phyloP scores from a whole-genome alignment of 2,113 vertebrate species.

The Zapus hudsonius region DNA sequence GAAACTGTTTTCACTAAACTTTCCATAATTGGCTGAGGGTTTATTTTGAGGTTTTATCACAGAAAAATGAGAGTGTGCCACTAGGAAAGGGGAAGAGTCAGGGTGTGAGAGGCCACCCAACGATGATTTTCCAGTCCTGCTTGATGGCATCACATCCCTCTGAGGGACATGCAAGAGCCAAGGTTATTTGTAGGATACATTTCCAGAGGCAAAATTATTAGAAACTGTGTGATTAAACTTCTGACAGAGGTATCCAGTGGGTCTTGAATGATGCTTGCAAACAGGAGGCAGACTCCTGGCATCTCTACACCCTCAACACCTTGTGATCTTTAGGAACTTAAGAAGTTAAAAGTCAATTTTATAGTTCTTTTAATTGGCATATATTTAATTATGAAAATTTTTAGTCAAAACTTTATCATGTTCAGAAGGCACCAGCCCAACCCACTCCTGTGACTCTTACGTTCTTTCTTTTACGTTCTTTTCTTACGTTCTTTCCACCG shows the following conservation, averaged over 20 bases:
- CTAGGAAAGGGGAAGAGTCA: neutral
- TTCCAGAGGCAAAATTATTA: neutral
- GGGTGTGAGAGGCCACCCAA: neutral
- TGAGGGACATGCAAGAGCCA: neutral
- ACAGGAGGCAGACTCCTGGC: neutral
- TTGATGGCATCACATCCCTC: neutral
- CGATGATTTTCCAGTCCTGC: neutral
- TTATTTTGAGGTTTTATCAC: neutral
- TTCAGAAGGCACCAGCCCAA: too few relatives aligned
- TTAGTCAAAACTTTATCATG: neutral
- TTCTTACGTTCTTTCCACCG: too few relatives aligned
- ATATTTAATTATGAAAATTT: neutral
- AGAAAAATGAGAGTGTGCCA: neutral
- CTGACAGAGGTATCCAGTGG: neutral
- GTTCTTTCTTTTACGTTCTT: too few relatives aligned
- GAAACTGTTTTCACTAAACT: constrained; percentile 9
- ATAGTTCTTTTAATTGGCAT: neutral
- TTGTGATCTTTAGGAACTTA: neutral
- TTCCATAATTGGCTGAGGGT: neutral
- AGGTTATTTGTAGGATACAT: neutral
- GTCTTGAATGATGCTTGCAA: neutral
- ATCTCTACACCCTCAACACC: neutral
- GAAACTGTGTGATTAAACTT: neutral
- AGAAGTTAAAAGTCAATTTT: neutral
- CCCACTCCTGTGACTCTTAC: too few relatives aligned